Conservation (phyloP, 1,140 invertebrate genomes). For the Hetaerina americana region DNA sequence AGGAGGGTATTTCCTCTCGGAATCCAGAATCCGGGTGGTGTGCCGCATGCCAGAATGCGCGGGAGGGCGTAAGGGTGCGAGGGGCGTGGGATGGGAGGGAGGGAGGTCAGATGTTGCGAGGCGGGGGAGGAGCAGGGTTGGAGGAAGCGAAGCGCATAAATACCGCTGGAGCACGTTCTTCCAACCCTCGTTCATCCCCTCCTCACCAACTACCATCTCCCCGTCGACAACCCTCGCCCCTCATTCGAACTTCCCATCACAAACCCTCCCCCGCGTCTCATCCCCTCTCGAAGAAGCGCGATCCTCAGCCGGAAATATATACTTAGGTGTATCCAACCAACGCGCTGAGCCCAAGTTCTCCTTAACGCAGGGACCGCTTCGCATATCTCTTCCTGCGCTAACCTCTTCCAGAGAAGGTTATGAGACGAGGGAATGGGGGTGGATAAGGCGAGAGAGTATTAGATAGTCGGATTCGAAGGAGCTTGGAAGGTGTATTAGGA, state of each 20-base stretch:
- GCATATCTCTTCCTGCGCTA: background rate
- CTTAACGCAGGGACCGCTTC: background rate
- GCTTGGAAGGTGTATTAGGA: no score
- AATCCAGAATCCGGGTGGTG: no score
- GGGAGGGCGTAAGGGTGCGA: no score
- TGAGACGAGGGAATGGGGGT: background rate
- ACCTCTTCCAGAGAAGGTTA: background rate
- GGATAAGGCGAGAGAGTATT: background rate
- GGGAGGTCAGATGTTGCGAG: background rate
- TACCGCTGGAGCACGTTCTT: background rate
- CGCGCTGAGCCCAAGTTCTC: background rate
- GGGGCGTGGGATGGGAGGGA: background rate
- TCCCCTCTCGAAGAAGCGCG: background rate
- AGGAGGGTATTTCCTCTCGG: background rate
- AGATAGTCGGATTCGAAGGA: no score
- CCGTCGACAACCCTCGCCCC: background rate
- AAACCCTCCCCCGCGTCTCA: no score
- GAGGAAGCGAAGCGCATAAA: background rate
- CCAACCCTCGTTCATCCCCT: background rate
- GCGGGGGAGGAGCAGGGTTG: background rate
- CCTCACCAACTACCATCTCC: no score
- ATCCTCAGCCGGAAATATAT: background rate
- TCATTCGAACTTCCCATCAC: no score
- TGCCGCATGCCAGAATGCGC: no score
- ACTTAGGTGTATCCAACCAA: no score